Percentiles rank a stretch among this genome's conserved stretches.
These are phyloP conservation scores for Trachymyrmex septentrionalis DNA, from an alignment of 1,140 invertebrate genomes.

Conservation along the genomic window DNA sequence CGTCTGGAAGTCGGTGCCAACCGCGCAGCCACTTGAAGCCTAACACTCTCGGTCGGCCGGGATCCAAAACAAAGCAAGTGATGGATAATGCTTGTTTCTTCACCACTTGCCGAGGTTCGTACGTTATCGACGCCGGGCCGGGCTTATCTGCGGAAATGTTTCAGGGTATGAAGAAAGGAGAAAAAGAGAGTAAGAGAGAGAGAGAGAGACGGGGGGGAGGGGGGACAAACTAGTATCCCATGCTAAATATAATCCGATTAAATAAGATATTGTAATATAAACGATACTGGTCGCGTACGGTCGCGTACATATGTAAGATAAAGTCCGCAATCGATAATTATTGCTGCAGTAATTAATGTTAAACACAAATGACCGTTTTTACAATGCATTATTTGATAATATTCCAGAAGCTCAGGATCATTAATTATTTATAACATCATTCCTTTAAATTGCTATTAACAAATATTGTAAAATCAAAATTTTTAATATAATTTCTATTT, in stretches of 20 bases:
- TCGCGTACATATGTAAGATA: constrained; percentile 24
- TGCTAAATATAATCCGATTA: constrained; percentile 44
- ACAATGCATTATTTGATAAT: not conserved
- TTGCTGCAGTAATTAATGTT: constrained; percentile 19
- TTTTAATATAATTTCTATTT: not conserved
- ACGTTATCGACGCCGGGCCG: constrained; percentile 90
- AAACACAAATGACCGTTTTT: not conserved
- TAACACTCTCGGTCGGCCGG: constrained; percentile 91
- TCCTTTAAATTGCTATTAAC: not conserved
- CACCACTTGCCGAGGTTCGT: constrained; percentile 91
- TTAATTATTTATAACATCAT: not conserved
- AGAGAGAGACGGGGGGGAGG: not conserved
- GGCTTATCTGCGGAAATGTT: constrained; percentile 89
- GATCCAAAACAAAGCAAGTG: constrained; percentile 93
- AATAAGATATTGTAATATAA: constrained; percentile 20
- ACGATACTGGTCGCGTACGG: not conserved
- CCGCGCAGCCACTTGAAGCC: constrained; percentile 94
- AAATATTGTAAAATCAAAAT: constrained; percentile 1
- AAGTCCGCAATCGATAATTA: constrained; percentile 19
- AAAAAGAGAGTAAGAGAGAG: not conserved
- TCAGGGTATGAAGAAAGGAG: not conserved
- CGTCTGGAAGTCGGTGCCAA: constrained; percentile 90
- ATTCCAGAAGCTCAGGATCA: not conserved
- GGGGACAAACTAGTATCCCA: not conserved
- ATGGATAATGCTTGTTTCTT: constrained; percentile 93